A percentile compares a stretch with the other conserved stretches of the same genome.
These are phyloP conservation scores for Paramormyrops kingsleyae DNA, from an alignment of 2,113 vertebrate genomes.

Conservation along the genomic window DNA sequence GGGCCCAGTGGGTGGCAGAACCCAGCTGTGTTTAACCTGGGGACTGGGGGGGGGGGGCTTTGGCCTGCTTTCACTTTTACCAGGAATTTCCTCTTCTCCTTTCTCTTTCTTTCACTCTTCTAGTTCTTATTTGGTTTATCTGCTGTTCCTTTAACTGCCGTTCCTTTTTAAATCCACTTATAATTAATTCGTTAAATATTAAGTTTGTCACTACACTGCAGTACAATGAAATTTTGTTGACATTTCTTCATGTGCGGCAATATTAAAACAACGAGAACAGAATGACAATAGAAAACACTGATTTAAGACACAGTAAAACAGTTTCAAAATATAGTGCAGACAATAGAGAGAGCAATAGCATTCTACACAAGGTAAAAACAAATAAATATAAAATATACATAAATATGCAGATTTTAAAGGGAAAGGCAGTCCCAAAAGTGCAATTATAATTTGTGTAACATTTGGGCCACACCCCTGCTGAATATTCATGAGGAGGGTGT, in stretches of 20 bases:
- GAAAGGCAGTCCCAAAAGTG: background rate
- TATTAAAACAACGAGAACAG: background rate
- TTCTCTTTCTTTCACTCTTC: background rate
- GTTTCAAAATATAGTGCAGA: background rate
- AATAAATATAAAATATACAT: background rate
- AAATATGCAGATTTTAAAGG: background rate
- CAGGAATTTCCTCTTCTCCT: background rate
- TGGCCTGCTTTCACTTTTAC: background rate
- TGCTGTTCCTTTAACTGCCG: background rate
- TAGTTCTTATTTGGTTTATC: background rate
- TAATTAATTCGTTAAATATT: background rate
- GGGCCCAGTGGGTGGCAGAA: background rate
- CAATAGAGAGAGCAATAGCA: background rate
- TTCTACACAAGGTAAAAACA: background rate
- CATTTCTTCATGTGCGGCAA: background rate
- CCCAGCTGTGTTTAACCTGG: background rate
- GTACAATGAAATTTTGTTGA: background rate
- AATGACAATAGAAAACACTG: background rate
- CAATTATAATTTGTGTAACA: background rate
- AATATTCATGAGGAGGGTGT: constrained; percentile 17
- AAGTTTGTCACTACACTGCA: background rate
- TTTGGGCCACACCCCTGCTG: constrained; percentile 19
- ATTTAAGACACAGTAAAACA: background rate
- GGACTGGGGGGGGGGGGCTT: background rate
- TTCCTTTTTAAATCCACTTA: background rate